Evolutionary conservation across 2,888 invertebrate genomes (phyloP).

Genomic region (Lochmaea crataegi): DNA sequence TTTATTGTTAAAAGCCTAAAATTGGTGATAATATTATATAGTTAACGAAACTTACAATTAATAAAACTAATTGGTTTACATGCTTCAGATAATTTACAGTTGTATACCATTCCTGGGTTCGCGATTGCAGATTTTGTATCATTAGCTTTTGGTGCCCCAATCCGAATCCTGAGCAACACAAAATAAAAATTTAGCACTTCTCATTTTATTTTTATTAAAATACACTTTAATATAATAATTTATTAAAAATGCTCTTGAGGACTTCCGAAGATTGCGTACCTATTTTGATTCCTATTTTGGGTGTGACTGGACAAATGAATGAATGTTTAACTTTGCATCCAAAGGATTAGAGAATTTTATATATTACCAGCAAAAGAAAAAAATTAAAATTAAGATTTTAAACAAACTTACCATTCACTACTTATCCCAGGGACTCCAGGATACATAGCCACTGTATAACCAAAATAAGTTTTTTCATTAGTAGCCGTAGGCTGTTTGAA

Average conservation of each 20-base stretch:
- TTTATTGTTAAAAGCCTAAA: not conserved
- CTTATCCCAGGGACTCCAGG: conserved; percentile 33
- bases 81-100: conserved; percentile 41
- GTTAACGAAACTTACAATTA: conserved; percentile 8
- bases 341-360: too few species aligned
- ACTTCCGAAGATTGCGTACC: too few species aligned
- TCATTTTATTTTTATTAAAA: too few species aligned
- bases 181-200: not conserved
- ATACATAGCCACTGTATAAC: conserved; percentile 48
- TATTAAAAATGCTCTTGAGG: too few species aligned
- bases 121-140: conserved; percentile 22
- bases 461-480: conserved; percentile 46
- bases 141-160: conserved; percentile 50
- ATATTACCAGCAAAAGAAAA: too few species aligned
- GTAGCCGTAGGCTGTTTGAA: conserved; percentile 34
- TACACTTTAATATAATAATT: too few species aligned
- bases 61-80: conserved; percentile 39
- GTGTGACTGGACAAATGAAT: too few species aligned
- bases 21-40: not conserved
- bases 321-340: too few species aligned
- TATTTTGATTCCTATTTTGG: too few species aligned
- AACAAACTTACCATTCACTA: conserved; percentile 46
- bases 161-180: conserved; percentile 46
- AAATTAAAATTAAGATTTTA: not conserved
- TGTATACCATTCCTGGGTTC: conserved; percentile 46